Percentiles rank a stretch among this genome's conserved stretches.
Evolutionary conservation across 1,140 invertebrate species (phyloP).

Genomic region (Thaumatotibia leucotreta): DNA sequence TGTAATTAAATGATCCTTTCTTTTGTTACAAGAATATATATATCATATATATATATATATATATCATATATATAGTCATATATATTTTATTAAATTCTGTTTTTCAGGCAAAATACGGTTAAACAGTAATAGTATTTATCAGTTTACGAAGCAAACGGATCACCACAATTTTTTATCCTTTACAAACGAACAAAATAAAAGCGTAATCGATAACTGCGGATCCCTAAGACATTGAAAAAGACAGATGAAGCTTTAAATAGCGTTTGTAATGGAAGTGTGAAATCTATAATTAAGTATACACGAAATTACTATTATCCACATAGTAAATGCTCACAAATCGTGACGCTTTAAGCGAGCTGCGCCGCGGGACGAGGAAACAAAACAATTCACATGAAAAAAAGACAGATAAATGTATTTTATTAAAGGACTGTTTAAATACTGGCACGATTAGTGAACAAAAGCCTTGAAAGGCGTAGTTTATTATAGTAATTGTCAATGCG

Average conservation of each 20-base stretch:
- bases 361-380: slow-evolving; percentile 42
- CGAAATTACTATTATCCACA: slow-evolving; percentile 36
- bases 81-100: too few relatives aligned
- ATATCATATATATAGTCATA: too few relatives aligned
- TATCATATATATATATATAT: too few relatives aligned
- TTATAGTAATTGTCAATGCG: neutral
- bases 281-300: slow-evolving; percentile 39
- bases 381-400: slow-evolving; percentile 36
- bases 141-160: too few relatives aligned
- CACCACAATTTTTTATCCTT: too few relatives aligned
- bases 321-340: slow-evolving; percentile 22
- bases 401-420: slow-evolving; percentile 34
- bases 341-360: slow-evolving; percentile 17
- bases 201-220: too few relatives aligned
- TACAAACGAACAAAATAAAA: too few relatives aligned
- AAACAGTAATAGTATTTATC: too few relatives aligned
- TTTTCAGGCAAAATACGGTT: too few relatives aligned
- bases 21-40: too few relatives aligned
- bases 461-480: neutral
- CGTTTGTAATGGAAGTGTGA: slow-evolving; percentile 16
- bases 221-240: slow-evolving; percentile 5
- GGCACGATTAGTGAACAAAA: slow-evolving; percentile 19
- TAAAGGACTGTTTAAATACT: neutral
- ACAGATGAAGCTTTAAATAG: slow-evolving; percentile 5
- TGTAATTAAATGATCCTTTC: too few relatives aligned